phyloP scores from a whole-genome alignment of 1,140 invertebrate genomes.

The Zaprionus taronus region DNA sequence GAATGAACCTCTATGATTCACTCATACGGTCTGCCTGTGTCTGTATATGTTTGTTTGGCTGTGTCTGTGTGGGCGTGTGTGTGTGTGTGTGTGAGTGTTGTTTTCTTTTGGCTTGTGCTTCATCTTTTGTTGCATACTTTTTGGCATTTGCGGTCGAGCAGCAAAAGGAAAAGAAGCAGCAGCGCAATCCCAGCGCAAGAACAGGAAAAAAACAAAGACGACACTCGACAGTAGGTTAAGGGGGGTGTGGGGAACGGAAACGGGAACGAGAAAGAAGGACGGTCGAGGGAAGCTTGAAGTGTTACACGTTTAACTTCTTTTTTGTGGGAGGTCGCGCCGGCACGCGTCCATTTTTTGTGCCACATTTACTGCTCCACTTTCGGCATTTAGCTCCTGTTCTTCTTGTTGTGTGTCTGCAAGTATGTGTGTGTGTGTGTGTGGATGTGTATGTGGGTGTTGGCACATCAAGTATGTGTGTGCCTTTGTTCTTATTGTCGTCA shows the following conservation, averaged over 20 bases:
- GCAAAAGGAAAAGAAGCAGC: constrained; percentile 4
- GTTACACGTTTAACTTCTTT: constrained; percentile 39
- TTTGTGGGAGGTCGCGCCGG: constrained; percentile 23
- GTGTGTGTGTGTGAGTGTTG: constrained; percentile 33
- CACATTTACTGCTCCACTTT: constrained; percentile 47
- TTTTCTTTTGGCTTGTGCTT: constrained; percentile 51
- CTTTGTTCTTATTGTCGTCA: constrained; percentile 9
- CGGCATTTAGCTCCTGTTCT: constrained; percentile 22
- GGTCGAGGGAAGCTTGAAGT: background rate
- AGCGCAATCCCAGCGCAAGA: background rate
- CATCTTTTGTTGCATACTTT: constrained; percentile 67
- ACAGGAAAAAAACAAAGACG: constrained; percentile 7
- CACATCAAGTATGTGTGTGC: background rate
- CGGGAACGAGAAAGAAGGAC: background rate
- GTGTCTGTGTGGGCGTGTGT: constrained; percentile 11
- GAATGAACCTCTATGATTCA: constrained; percentile 58
- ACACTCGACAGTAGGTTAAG: background rate
- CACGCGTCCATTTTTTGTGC: constrained; percentile 41
- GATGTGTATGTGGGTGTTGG: constrained; percentile 4
- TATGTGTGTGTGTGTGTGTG: constrained; percentile 6
- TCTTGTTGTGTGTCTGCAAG: constrained; percentile 7
- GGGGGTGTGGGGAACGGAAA: background rate
- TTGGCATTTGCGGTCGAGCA: constrained; percentile 39
- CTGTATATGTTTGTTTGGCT: constrained; percentile 16
- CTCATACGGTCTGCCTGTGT: constrained; percentile 4